Evolutionary conservation across 2,888 invertebrate genomes (phyloP).

Genomic region (Aphidius colemani): DNA sequence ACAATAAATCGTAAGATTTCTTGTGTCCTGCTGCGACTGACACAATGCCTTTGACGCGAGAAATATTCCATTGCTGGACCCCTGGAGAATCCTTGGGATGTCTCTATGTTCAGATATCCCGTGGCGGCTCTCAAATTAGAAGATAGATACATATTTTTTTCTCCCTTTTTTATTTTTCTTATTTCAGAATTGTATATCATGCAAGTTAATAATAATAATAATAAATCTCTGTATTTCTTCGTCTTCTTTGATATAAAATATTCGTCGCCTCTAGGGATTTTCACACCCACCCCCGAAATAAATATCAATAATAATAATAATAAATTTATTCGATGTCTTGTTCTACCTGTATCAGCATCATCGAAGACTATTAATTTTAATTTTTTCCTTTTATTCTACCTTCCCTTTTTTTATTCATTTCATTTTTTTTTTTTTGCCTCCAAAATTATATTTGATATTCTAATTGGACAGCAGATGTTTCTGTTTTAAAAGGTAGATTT

Average conservation of each 20-base stretch:
- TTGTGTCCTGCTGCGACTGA: slow-evolving; percentile 36
- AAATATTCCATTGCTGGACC: slow-evolving; percentile 33
- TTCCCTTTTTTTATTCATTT: neutral
- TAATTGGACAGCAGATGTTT: too few species aligned
- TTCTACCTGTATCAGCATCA: slow-evolving; percentile 32
- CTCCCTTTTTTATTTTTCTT: too few species aligned
- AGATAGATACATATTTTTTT: slow-evolving; percentile 5
- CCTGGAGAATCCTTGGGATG: slow-evolving; percentile 39
- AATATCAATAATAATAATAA: slow-evolving; percentile 36
- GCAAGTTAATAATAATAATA: slow-evolving; percentile 3
- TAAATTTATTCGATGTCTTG: slow-evolving; percentile 37
- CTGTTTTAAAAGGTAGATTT: too few species aligned
- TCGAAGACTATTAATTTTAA: slow-evolving; percentile 29
- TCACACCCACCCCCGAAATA: slow-evolving; percentile 30
- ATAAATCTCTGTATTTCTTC: slow-evolving; percentile 19
- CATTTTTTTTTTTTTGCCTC: neutral
- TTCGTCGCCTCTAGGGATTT: slow-evolving; percentile 8
- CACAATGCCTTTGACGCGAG: slow-evolving; percentile 40
- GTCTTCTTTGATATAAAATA: slow-evolving; percentile 8
- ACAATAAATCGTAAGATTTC: slow-evolving; percentile 9
- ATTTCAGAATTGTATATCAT: too few species aligned
- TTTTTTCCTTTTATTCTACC: neutral
- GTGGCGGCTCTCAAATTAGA: slow-evolving; percentile 41
- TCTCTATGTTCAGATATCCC: slow-evolving; percentile 41
- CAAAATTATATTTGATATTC: too few species aligned